Base-by-base conservation (phyloP, 2,888 invertebrate genomes). In the Hirtodrosophila duncani region DNA sequence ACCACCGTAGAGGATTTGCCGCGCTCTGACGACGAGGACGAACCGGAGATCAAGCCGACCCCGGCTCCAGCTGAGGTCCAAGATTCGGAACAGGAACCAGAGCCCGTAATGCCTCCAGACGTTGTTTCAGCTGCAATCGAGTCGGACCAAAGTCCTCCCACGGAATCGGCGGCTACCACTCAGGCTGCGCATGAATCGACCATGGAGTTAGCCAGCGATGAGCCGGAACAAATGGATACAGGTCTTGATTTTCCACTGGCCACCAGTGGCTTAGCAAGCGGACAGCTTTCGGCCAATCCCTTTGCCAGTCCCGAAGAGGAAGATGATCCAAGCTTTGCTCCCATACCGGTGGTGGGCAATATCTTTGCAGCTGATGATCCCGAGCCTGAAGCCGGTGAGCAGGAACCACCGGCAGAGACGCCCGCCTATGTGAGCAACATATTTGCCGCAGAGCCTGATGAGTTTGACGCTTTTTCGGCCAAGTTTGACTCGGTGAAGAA, bases 391-490 rank as follows among this genome's bases (percentile, higher is more conserved):
- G 16, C 33, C 8, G 59, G 63, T 11, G 66, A 66, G n/a, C 62
- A 57, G 6, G 56, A 69, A 3, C 71, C 72, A 1, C 49, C 51
- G 4, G 71, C 68, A 2, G 56, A 78, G 3, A 65, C 48, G n/a
- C 43, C 26, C 52, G 50, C 39, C 20, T 67, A 67, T 37, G 63
- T 55, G 10, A 69, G 75, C 23, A 84, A 85, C 24, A 85, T 86
- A n/a, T 85, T 85, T 31, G 81, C 84, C 1, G 64, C 60, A 0
- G 82, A 89, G 26, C 89, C 89, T 0, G 92, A 92, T 66, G 91
- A 91, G 16, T 96, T 96, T 68, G 96, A 96, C 84, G 96, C 94
- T 0, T 97, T 97, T 75, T 92, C 95, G 2, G 93, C 94, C 1
- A 95, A 96, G 84, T 97, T 97, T 78, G 96, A 96, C 14, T 86